Base-by-base conservation (phyloP, 2,113 vertebrate genomes). In the Leiothrix lutea region DNA sequence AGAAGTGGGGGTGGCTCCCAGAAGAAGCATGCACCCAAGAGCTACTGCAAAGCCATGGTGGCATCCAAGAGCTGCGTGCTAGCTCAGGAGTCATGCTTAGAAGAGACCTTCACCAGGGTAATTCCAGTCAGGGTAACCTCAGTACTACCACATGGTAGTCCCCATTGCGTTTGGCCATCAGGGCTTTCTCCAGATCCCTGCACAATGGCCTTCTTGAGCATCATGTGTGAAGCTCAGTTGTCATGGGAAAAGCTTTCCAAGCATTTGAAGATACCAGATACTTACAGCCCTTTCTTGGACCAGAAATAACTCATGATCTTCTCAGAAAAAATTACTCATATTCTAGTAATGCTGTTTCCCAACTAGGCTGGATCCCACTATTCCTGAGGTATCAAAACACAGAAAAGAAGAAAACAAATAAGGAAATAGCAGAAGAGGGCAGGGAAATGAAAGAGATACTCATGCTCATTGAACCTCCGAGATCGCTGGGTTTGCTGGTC, bases 401-500 rank as follows among this genome's bases (percentile, higher is more conserved):
- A 48, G 28, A 70, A 58, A 58, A 65, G 14, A 69, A 79, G 20
- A 88, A 83, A 86, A 42, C 11, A 83, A 65, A 58, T 22, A 31
- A 72, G 29, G 23, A 90, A 83, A 58, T 72, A 80, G 48, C 1
- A 1, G 18, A 44, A 51, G 20, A 79, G 18, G 62, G 19, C 2
- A 21, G 19, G 28, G 44, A 40, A 70, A 67, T 42, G 12, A 53
- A 57, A 65, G 29, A 60, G 25, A 40, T 74, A 31, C 36, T 42
- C 17, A 24, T 2, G 11, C 6, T 86, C 38, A 51, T 6, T 42
- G 50, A 77, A 45, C 26, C 18, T 47, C 60, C 3, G 6, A 70
- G 31, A 42, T 13, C 2, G 0, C 31, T 60, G 0, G 0, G 18
- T 56, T 87, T 51, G 11, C n/a, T 51, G 28, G 14, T 62, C 33